A percentile compares a stretch with the other conserved stretches of the same genome.
Conservation (phyloP, 92 coral and sea anemone species). For the Isaurus tuberculatus region DNA sequence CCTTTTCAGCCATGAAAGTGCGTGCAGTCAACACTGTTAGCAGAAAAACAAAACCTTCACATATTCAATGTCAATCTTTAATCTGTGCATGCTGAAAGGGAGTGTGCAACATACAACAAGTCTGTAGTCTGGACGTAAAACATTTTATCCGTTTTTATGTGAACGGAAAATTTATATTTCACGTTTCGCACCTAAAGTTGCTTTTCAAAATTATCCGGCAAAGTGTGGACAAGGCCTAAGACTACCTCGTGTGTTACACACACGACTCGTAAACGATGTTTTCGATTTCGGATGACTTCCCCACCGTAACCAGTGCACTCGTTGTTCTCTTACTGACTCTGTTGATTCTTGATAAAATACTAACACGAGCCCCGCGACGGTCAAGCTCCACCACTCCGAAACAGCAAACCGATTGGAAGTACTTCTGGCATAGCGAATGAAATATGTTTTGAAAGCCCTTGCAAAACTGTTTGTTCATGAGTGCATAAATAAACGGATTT, state of each 20-base stretch:
- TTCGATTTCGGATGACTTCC: slow-evolving; percentile 20
- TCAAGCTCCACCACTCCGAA: slow-evolving; percentile 22
- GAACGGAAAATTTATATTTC: no score
- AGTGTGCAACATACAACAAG: no score
- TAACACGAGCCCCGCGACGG: slow-evolving; percentile 8
- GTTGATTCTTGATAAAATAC: not conserved
- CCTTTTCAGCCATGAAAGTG: no score
- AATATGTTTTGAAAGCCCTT: slow-evolving; percentile 81
- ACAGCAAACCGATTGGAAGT: slow-evolving; percentile 8
- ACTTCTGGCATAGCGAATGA: slow-evolving; percentile 72
- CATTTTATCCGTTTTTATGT: no score
- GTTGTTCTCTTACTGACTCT: slow-evolving; percentile 25
- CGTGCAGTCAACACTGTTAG: no score
- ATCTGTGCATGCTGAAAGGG: no score
- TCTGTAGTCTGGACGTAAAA: no score
- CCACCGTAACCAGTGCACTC: slow-evolving; percentile 32
- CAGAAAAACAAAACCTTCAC: no score
- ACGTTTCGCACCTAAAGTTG: no score
- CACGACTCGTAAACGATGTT: slow-evolving; percentile 32
- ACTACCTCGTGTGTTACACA: not conserved
- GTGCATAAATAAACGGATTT: slow-evolving; percentile 84
- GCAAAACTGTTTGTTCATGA: slow-evolving; percentile 81
- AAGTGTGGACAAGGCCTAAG: no score
- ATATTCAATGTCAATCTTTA: no score
- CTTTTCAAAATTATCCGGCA: no score